Evolutionary conservation across 2,113 vertebrate genomes (phyloP), one percentile per base, ranked within the genome.

Genomic region (Engraulis encrasicolus): DNA sequence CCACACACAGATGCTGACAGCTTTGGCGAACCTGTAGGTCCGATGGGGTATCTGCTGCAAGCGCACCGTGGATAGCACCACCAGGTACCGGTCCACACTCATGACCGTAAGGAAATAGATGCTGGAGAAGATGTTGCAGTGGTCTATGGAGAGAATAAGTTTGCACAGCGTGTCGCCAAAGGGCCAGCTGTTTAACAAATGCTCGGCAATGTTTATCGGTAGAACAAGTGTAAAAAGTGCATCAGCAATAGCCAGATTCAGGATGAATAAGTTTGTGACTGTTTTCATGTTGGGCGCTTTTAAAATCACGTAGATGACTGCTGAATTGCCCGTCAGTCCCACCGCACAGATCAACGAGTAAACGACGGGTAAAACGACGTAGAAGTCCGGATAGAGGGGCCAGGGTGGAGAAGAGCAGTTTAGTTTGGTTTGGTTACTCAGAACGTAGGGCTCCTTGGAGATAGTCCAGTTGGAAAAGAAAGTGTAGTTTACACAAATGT

Each of bases 81-180:
- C 95, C 79, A 95, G 87, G 78, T 95, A 96, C 27, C 92, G 90
- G 89, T 95, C 95, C 50, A 93, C 87, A 37, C 95, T 96, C 94
- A 94, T 95, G 40, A 94, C 89, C 0, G 95, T 95, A n/a, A 95
- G 89, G 92, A 96, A 95, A 52, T 94, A 95, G 85, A 95, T 92
- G 86, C 95, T 95, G 86, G 94, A 96, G 90, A 96, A 96, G 79
- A 95, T 95, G n/a, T 95, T 95, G 88, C 94, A 95, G 83, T 95
- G 95, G 86, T 95, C 94, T 0, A 92, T 90, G 85, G 94, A 95
- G 52, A 96, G 83, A 50, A 95, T 95, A 77, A 94, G 50, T 83
- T 95, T 96, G 91, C 96, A 96, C 49, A 95, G 92, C 52, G 91
- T 38, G 80, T 93, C 95, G 18, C 95, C 94, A 0, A 96, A 95